Conservation (phyloP, 2,888 invertebrate species). For the Nematopogon swammerdamellus region DNA sequence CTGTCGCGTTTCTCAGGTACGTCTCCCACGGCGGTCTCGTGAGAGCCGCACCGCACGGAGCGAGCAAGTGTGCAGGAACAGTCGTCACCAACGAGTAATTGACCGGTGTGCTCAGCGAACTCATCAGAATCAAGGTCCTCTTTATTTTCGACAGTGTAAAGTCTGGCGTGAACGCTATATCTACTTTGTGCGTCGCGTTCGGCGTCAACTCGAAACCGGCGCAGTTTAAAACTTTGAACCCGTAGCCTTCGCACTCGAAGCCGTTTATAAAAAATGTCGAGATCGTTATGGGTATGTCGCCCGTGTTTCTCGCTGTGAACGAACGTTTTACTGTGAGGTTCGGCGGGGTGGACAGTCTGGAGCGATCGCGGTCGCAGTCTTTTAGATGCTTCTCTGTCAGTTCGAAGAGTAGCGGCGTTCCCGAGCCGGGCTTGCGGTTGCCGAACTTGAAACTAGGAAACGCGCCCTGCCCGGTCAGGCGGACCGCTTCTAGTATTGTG, state of each 20-base stretch:
- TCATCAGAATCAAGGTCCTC: conserved; percentile 58
- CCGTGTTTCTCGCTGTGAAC: conserved; percentile 79
- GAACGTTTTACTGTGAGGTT: conserved; percentile 64
- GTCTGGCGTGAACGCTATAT: conserved; percentile 87
- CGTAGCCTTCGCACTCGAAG: conserved; percentile 71
- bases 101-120: conserved; percentile 57
- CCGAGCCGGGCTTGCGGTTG: conserved; percentile 77
- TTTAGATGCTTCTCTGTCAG: conserved; percentile 55
- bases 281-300: conserved; percentile 73
- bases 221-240: conserved; percentile 76
- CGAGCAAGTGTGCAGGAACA: conserved; percentile 28
- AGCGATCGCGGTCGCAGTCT: conserved; percentile 41
- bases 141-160: conserved; percentile 76
- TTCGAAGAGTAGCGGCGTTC: conserved; percentile 78
- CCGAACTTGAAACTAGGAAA: conserved; percentile 85
- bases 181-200: conserved; percentile 72
- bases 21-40: conserved; percentile 52
- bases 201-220: conserved; percentile 66
- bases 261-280: conserved; percentile 63
- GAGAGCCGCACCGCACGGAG: conserved; percentile 76
- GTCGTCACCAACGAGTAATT: conserved; percentile 69
- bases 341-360: conserved; percentile 4
- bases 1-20: conserved; percentile 49
- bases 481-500: conserved; percentile 84
- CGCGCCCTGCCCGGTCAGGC: conserved; percentile 81